Evolutionary conservation across 2,888 invertebrate genomes (phyloP), one percentile per base, ranked within the genome.

Genomic region (Orthosia incerta): DNA sequence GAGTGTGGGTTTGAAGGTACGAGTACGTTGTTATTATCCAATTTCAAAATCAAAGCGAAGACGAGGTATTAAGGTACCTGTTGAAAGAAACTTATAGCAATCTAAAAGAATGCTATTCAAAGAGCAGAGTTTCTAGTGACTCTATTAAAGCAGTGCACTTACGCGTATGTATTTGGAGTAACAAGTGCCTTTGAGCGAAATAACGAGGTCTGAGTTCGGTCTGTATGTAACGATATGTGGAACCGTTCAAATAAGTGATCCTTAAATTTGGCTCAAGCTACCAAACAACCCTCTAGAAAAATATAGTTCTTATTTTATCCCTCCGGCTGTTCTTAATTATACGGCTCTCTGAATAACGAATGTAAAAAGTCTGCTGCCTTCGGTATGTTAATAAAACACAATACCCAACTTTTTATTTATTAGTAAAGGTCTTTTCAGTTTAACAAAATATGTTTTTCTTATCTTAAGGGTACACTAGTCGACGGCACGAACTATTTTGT

Each of bases 271-370:
- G 45, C 65, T 55, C 23, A 51, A 64, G 53, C 64, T 62, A 51
- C 16, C 23, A 23, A 50, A 39, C 55, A 76, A 79, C 51, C 67
- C 51, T 63, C 20, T 62, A 63, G 57, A 48, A 84, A 74, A 74
- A 66, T 63, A 66, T 66, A 61, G 50, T 83, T 62, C 20, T 20
- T 71, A 69, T 71, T 66, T 75, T 66, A 64, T 74, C 83, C 83
- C 79, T 45, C 64, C 51, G 50, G 83, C 62, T 76, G 77, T 59
- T 59, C 57, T 62, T 79, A 79, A 82, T 79, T 76, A 80, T 80
- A 72, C 78, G 82, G 63, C 39, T 31, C 53, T 50, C 18, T 46
- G 64, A 67, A 71, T 64, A 65, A 69, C 51, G 57, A 59, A 65
- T 55, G 45, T 57, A 50, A 77, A 60, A 26, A 81, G 12, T 55